Evolutionary conservation across 2,888 invertebrate species (phyloP).

Genomic region (Strigamia transsilvanica): DNA sequence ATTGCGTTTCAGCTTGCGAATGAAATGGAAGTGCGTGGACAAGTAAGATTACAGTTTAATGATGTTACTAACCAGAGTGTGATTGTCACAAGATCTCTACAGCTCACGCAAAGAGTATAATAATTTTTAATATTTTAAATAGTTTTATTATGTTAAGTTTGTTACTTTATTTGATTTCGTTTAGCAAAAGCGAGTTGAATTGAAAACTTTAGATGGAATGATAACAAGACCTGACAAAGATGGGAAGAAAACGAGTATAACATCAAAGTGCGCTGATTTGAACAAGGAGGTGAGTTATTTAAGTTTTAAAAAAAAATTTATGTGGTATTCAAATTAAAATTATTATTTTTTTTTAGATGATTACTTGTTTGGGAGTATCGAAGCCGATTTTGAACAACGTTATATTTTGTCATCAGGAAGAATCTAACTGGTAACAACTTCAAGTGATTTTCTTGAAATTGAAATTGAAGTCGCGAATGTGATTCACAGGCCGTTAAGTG

Average conservation of each 20-base stretch:
- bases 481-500: constrained; percentile 81
- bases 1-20: constrained; percentile 68
- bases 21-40: constrained; percentile 66
- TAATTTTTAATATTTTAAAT: constrained; percentile 12
- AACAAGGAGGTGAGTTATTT: constrained; percentile 52
- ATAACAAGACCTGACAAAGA: constrained; percentile 64
- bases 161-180: background rate
- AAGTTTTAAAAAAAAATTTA: background rate
- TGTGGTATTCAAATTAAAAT: background rate
- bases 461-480: too few relatives aligned
- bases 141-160: constrained; percentile 17
- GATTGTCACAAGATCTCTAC: constrained; percentile 75
- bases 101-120: constrained; percentile 68
- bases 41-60: constrained; percentile 68
- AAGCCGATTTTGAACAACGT: constrained; percentile 95
- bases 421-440: constrained; percentile 78
- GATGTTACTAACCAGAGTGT: constrained; percentile 72
- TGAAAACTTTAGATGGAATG: constrained; percentile 75
- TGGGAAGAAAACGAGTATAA: constrained; percentile 58
- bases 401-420: constrained; percentile 99
- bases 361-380: constrained; percentile 81
- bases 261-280: constrained; percentile 57
- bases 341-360: constrained; percentile 69
- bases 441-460: constrained; percentile 51
- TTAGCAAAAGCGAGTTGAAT: constrained; percentile 67